Evolutionary conservation across 2,888 invertebrate genomes (phyloP).

Genomic region (Hypolimnas misippus): DNA sequence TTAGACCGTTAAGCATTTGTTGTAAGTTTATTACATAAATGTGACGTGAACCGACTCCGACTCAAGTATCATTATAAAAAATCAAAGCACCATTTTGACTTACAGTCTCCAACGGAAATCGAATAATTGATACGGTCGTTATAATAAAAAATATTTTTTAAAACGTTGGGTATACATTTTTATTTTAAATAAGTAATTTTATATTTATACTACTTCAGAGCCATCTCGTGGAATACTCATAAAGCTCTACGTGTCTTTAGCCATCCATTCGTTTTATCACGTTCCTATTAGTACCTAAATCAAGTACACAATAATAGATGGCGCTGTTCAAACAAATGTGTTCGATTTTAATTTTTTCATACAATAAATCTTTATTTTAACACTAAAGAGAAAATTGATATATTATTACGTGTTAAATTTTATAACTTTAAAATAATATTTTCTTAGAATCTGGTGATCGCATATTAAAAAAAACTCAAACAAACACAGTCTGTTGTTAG

Average conservation of each 20-base stretch:
- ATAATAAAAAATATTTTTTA: too few relatives aligned
- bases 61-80: too few relatives aligned
- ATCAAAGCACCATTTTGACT: too few relatives aligned
- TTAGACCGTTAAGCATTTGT: too few relatives aligned
- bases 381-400: too few relatives aligned
- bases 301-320: slow-evolving; percentile 9
- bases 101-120: too few relatives aligned
- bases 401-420: too few relatives aligned
- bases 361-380: neutral
- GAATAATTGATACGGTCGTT: too few relatives aligned
- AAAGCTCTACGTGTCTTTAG: neutral
- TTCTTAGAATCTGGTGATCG: neutral
- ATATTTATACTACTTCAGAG: neutral
- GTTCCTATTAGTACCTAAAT: neutral
- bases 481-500: slow-evolving; percentile 1
- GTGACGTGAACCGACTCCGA: too few relatives aligned
- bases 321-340: slow-evolving; percentile 10
- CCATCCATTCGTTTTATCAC: too few relatives aligned
- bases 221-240: neutral
- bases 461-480: neutral
- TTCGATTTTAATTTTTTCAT: neutral
- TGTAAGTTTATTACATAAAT: too few relatives aligned
- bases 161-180: too few relatives aligned
- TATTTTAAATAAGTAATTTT: neutral
- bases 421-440: neutral